These are phyloP conservation scores for Darevskia mixta DNA, from an alignment of 2,797 vertebrate genomes.

Conservation along the genomic window DNA sequence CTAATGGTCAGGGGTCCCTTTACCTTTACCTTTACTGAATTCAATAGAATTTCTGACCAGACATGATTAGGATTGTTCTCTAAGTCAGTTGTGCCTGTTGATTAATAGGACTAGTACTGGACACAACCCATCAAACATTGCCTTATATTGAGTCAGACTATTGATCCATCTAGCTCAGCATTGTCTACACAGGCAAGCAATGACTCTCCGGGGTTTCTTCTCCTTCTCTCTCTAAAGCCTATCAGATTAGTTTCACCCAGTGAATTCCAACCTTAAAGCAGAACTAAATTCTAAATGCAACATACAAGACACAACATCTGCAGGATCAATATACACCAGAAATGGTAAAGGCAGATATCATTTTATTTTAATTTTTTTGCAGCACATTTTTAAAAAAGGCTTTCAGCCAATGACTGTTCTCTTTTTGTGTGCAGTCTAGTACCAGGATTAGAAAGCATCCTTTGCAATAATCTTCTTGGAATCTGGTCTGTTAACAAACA, in stretches of 20 bases:
- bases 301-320: constrained; percentile 49
- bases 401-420: constrained; percentile 42
- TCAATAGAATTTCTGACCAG: too few relatives aligned
- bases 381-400: constrained; percentile 33
- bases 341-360: constrained; percentile 23
- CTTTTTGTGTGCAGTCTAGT: constrained; percentile 42
- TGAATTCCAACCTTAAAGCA: constrained; percentile 54
- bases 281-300: constrained; percentile 49
- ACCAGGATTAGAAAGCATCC: constrained; percentile 28
- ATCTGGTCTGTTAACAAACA: constrained; percentile 51
- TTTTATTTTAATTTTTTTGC: neutral
- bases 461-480: constrained; percentile 56
- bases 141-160: too few relatives aligned
- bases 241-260: constrained; percentile 54
- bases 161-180: constrained; percentile 55
- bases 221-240: constrained; percentile 59
- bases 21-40: too few relatives aligned
- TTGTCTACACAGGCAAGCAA: constrained; percentile 11
- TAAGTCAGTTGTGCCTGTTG: too few relatives aligned
- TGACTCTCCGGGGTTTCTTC: too few relatives aligned
- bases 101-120: too few relatives aligned
- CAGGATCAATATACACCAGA: constrained; percentile 58
- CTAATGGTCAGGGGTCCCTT: too few relatives aligned
- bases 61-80: too few relatives aligned
- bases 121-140: too few relatives aligned